Conservation (phyloP, 2,888 invertebrate genomes). For the Caenorhabditis doughertyi region DNA sequence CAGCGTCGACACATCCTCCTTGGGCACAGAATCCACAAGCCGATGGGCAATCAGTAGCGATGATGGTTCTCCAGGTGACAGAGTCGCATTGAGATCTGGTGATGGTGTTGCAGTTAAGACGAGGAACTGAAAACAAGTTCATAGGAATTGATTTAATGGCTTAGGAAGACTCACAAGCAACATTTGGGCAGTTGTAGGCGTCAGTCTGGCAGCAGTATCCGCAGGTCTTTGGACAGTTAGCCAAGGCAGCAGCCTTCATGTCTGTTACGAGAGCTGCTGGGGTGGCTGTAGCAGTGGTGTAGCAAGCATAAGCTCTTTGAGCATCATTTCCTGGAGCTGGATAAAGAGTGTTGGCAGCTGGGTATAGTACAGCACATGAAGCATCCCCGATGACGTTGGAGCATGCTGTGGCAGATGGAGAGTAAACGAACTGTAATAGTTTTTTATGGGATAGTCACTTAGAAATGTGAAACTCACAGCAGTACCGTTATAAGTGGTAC, state of each 20-base stretch:
- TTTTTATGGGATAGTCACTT: too few relatives aligned
- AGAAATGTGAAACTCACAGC: conserved; percentile 3
- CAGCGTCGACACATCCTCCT: too few relatives aligned
- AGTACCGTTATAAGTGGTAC: conserved; percentile 46
- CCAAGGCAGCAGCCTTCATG: conserved; percentile 16
- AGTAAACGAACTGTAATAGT: conserved; percentile 10
- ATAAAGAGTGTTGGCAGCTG: neutral
- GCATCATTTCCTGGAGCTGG: conserved; percentile 10
- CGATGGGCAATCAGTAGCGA: too few relatives aligned
- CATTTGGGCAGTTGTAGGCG: conserved; percentile 49
- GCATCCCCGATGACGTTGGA: conserved; percentile 4
- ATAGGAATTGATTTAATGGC: too few relatives aligned
- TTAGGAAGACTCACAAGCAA: conserved; percentile 42
- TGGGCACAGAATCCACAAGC: too few relatives aligned
- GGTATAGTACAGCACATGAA: conserved; percentile 1
- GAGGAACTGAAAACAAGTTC: too few relatives aligned
- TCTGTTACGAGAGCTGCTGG: conserved; percentile 2
- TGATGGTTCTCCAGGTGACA: too few relatives aligned
- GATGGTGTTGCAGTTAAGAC: too few relatives aligned
- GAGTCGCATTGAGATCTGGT: too few relatives aligned
- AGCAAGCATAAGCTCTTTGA: conserved; percentile 3
- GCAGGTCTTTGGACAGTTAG: conserved; percentile 56
- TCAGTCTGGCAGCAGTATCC: conserved; percentile 67
- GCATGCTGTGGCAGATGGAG: conserved; percentile 9
- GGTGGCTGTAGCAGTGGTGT: conserved; percentile 5